Base-by-base conservation (phyloP, 2,797 vertebrate species). In the Scomberomorus guttatus region DNA sequence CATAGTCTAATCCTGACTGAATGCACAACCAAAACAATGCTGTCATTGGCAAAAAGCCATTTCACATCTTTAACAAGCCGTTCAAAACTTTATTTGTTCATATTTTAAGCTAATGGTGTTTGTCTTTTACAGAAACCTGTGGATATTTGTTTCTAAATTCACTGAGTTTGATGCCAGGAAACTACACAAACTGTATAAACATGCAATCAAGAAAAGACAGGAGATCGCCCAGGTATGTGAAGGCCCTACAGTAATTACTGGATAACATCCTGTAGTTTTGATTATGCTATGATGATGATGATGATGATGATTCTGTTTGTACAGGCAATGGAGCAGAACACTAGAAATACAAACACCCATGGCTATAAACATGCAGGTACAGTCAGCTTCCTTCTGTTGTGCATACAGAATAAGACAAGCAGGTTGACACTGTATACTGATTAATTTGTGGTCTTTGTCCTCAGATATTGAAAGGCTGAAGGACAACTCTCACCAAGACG, bases 131-230 rank as follows among this genome's bases (percentile, higher is more conserved):
- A 99, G 98, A 93, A 99, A 99, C 91, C 91, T 99, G 80, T 99
- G 98, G 98, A 99, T 99, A 93, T 99, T 99, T 93, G 98, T 99
- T 73, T 99, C 98, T 18, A 99, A 99, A 88, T 99, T 99, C 94
- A 99, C 98, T 0, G 98, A 99, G 92, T 99, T 99, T 90, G 98
- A 99, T 87, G 98, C 98, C 83, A 97, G 98, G 88, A 99, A 99
- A 77, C 91, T 99, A 75, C 98, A 99, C 89, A 99, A 99, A 80
- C 92, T 99, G 14, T 99, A 99, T 87, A 99, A 99, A 80, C 98
- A 99, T 71, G 98, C 98, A 74, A 99, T 99, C 92, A 99, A 99
- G 95, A 99, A 99, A 91, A 96, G 98, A 17, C 98, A 98, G 59
- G 98, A 99, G 85, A 96, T 91, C 1, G 96, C 95, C 82, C 98